Evolutionary conservation across 2,797 vertebrate genomes (phyloP).

Genomic region (Eremophila alpestris): DNA sequence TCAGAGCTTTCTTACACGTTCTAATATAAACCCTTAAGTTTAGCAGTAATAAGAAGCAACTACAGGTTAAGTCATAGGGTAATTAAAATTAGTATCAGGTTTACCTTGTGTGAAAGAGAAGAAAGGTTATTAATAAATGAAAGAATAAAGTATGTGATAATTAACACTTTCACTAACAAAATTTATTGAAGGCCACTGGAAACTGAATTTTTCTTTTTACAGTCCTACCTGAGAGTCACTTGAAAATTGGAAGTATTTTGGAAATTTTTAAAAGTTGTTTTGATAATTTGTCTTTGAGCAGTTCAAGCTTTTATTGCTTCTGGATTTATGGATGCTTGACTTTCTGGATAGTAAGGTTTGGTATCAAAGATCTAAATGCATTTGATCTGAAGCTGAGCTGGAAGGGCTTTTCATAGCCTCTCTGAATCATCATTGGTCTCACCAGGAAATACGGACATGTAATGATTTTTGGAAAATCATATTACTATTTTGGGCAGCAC

Average conservation of each 20-base stretch:
- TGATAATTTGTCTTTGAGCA: background rate
- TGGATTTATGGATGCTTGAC: background rate
- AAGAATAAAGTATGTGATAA: background rate
- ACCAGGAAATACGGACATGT: background rate
- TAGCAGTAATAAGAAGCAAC: background rate
- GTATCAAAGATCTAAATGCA: background rate
- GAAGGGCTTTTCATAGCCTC: background rate
- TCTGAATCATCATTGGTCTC: background rate
- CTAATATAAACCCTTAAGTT: background rate
- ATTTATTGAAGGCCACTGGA: background rate
- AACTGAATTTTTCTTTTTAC: background rate
- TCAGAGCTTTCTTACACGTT: background rate
- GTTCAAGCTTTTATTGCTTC: background rate
- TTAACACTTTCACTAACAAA: background rate
- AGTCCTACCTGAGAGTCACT: background rate
- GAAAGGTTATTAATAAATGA: background rate
- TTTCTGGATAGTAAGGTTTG: background rate
- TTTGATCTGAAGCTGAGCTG: background rate
- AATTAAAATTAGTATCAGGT: background rate
- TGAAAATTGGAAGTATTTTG: background rate
- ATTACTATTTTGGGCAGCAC: background rate
- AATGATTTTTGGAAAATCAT: background rate
- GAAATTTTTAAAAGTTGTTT: background rate
- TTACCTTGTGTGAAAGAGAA: background rate
- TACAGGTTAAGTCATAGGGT: background rate